A percentile compares a stretch with the other conserved stretches of the same genome.
phyloP scores from a whole-genome alignment of 2,797 vertebrate genomes.

The Chrosomus eos region DNA sequence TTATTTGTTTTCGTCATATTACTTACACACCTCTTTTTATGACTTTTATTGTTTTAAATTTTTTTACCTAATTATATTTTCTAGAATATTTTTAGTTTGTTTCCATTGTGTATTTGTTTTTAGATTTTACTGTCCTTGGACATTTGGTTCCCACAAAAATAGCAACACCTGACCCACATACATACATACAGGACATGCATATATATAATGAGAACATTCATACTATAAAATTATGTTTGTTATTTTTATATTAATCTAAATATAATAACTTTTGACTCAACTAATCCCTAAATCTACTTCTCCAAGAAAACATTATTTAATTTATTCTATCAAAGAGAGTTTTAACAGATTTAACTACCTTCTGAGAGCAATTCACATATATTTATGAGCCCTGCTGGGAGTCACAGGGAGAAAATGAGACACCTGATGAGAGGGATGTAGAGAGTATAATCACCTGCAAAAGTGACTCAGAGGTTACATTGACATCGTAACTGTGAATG shows the following conservation, averaged over 20 bases:
- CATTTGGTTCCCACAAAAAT: not conserved
- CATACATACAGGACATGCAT: not conserved
- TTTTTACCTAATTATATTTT: not conserved
- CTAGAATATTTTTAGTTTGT: not conserved
- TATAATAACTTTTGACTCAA: not conserved
- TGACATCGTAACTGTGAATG: not conserved
- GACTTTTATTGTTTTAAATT: not conserved
- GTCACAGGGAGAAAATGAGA: conserved; percentile 3
- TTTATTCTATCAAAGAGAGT: not conserved
- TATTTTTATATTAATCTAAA: not conserved
- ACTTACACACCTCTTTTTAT: not conserved
- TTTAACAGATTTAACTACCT: not conserved
- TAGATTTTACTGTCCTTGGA: not conserved
- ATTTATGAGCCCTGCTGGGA: not conserved
- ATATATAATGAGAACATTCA: not conserved
- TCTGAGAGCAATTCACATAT: not conserved
- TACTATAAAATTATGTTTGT: not conserved
- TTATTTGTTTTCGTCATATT: not conserved
- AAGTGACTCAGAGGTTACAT: conserved; percentile 11
- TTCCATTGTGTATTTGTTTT: not conserved
- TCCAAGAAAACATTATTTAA: not conserved
- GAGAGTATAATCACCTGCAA: conserved; percentile 18
- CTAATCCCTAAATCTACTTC: not conserved
- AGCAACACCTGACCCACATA: too few relatives aligned
- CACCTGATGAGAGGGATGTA: not conserved